A percentile compares a stretch with the other conserved stretches of the same genome.
Evolutionary conservation across 2,797 vertebrate genomes (phyloP).

Genomic region (Champsocephalus esox): DNA sequence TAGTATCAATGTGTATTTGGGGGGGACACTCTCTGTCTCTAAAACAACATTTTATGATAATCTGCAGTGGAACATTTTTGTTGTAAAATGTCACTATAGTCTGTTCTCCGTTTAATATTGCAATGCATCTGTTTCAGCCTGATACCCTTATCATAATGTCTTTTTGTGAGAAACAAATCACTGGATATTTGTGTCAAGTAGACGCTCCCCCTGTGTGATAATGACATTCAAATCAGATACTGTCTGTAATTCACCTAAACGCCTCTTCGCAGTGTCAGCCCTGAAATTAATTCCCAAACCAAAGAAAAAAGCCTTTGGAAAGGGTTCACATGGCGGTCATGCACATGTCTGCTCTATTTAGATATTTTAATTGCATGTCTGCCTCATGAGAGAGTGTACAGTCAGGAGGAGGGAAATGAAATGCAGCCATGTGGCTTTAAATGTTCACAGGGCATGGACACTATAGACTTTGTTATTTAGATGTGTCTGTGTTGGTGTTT

Average conservation of each 20-base stretch:
- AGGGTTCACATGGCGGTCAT: conserved; percentile 54
- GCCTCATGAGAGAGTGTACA: conserved; percentile 19
- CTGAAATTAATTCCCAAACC: conserved; percentile 31
- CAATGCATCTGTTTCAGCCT: conserved; percentile 14
- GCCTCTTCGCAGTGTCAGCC: conserved; percentile 30
- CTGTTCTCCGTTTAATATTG: conserved; percentile 19
- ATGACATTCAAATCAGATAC: conserved; percentile 71
- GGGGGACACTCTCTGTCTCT: too few relatives aligned
- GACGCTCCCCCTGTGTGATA: conserved; percentile 45
- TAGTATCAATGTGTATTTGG: too few relatives aligned
- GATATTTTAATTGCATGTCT: conserved; percentile 35
- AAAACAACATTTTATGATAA: neutral
- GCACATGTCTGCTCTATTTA: conserved; percentile 17
- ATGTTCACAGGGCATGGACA: too few relatives aligned
- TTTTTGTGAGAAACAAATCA: conserved; percentile 13
- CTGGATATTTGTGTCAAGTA: conserved; percentile 44
- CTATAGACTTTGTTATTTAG: too few relatives aligned
- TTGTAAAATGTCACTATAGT: neutral
- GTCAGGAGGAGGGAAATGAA: conserved; percentile 7
- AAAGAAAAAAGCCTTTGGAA: conserved; percentile 18
- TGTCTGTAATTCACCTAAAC: conserved; percentile 58
- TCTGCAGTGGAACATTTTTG: neutral
- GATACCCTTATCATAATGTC: conserved; percentile 17
- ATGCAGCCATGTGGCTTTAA: neutral
- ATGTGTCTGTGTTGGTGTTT: neutral